Percentiles rank a stretch among this genome's conserved stretches.
Conservation (phyloP, 2,797 vertebrate species). For the Fundulus diaphanus region DNA sequence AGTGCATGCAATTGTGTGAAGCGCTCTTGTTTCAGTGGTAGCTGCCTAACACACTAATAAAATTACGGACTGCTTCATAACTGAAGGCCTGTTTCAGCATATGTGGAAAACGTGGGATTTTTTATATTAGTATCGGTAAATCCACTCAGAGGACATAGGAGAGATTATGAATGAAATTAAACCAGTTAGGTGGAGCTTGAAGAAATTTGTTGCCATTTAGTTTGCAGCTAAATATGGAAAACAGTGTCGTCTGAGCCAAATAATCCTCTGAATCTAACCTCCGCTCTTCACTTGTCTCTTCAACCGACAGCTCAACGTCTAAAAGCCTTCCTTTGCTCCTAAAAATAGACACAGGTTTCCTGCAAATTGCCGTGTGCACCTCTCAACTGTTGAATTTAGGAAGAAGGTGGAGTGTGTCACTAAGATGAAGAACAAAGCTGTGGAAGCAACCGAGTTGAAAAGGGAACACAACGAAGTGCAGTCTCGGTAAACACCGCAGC, state of each 20-base stretch:
- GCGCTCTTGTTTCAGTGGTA: too few species aligned
- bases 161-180: neutral
- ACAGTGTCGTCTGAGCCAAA: neutral
- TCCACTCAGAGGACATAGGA: too few species aligned
- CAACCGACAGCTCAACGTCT: conserved; percentile 7
- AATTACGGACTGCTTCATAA: too few species aligned
- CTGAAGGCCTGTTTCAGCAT: too few species aligned
- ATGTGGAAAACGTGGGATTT: too few species aligned
- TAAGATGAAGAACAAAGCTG: neutral
- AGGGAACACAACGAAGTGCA: neutral
- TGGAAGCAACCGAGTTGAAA: neutral
- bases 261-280: neutral
- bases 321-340: conserved; percentile 14
- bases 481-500: neutral
- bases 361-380: neutral
- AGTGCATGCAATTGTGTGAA: too few species aligned
- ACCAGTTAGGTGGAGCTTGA: neutral
- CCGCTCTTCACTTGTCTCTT: conserved; percentile 16
- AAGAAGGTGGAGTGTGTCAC: neutral
- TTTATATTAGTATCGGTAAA: too few species aligned
- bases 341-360: conserved; percentile 9
- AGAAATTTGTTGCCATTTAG: neutral
- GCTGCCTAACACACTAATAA: too few species aligned
- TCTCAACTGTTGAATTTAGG: neutral
- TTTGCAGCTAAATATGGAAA: neutral